Percentiles rank a stretch among this genome's conserved stretches.
Conservation (phyloP, 2,113 vertebrate species). For the Oryzias melastigma region DNA sequence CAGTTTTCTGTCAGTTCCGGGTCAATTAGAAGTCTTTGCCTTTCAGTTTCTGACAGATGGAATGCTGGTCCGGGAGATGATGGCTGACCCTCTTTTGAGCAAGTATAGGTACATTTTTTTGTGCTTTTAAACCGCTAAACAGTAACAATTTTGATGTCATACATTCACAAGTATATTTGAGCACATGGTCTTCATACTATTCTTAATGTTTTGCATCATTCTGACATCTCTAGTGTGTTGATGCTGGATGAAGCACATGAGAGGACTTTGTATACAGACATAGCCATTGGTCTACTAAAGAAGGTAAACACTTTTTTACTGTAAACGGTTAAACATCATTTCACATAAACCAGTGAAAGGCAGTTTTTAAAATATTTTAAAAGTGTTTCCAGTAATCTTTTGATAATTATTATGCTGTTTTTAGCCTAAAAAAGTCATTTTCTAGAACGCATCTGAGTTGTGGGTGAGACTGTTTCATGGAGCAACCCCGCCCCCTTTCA, state of each 20-base stretch:
- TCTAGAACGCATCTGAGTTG: too few relatives aligned
- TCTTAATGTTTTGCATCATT: slow-evolving; percentile 3
- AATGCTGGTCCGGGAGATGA: slow-evolving; percentile 98
- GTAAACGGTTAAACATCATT: background rate
- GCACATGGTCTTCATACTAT: too few relatives aligned
- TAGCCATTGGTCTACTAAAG: slow-evolving; percentile 95
- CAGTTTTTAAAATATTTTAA: background rate
- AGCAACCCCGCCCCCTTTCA: too few relatives aligned
- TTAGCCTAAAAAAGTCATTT: too few relatives aligned
- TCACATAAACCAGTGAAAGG: background rate
- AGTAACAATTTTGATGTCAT: too few relatives aligned
- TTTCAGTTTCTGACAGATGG: slow-evolving; percentile 96
- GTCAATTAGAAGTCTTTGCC: background rate
- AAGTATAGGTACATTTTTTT: slow-evolving; percentile 86
- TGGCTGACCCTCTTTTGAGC: slow-evolving; percentile 94
- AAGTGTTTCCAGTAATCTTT: too few relatives aligned
- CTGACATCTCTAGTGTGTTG: slow-evolving; percentile 80
- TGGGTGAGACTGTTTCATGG: too few relatives aligned
- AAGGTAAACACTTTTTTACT: slow-evolving; percentile 78
- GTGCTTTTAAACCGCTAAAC: background rate
- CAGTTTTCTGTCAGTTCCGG: background rate
- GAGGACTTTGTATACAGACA: slow-evolving; percentile 95
- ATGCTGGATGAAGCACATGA: slow-evolving; percentile 98
- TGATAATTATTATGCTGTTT: too few relatives aligned
- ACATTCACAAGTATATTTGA: too few relatives aligned